phyloP scores from a whole-genome alignment of 1,140 invertebrate genomes.

The Philotrypesis tridentata region DNA sequence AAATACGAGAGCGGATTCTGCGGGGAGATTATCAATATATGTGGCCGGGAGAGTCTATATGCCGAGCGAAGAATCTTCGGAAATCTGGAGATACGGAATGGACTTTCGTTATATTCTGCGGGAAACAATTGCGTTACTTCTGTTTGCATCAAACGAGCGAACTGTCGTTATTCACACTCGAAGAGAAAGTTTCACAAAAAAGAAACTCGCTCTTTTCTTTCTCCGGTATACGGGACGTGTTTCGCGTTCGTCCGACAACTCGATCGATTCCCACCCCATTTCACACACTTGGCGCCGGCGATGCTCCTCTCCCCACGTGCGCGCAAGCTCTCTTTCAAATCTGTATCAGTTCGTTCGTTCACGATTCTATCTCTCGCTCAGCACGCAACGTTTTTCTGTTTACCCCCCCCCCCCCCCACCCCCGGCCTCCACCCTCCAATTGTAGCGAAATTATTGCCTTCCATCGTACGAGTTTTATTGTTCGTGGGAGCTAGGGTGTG shows the following conservation, averaged over 20 bases:
- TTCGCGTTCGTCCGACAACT: not conserved
- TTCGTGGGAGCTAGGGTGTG: not conserved
- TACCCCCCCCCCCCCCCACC: too few relatives aligned
- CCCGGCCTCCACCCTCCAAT: too few relatives aligned
- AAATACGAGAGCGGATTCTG: not conserved
- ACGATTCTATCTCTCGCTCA: not conserved
- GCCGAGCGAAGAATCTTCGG: not conserved
- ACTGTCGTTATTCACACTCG: too few relatives aligned
- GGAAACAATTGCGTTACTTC: too few relatives aligned
- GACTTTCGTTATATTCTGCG: not conserved
- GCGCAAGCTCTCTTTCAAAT: conserved; percentile 12
- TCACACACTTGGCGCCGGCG: not conserved
- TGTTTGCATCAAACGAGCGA: too few relatives aligned
- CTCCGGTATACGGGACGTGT: too few relatives aligned
- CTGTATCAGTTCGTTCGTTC: conserved; percentile 1
- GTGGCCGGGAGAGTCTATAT: too few relatives aligned
- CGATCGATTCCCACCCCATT: conserved; percentile 52
- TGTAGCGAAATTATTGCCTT: not conserved
- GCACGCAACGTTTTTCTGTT: not conserved
- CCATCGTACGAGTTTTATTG: not conserved
- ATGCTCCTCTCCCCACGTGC: too few relatives aligned
- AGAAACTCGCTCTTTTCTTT: too few relatives aligned
- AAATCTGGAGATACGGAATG: too few relatives aligned
- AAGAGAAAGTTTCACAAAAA: not conserved
- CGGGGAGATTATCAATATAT: not conserved